Evolutionary conservation across 2,113 vertebrate genomes (phyloP).

Genomic region (Sclerurus mexicanus): DNA sequence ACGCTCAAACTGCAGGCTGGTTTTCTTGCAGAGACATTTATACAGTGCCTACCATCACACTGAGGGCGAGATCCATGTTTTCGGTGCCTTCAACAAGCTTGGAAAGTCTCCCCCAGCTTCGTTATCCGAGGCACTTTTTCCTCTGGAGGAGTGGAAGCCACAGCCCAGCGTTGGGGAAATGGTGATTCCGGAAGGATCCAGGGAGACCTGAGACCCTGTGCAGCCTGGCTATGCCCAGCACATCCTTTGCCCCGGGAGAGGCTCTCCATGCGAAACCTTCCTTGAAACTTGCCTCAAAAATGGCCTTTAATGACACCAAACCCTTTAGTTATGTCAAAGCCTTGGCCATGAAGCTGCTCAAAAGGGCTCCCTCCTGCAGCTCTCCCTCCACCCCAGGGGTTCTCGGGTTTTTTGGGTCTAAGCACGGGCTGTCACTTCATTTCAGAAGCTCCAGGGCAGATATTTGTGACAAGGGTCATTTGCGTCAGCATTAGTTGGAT

Average conservation of each 20-base stretch:
- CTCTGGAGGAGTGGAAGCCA: not conserved
- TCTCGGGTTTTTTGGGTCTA: not conserved
- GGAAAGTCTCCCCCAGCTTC: not conserved
- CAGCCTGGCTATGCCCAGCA: not conserved
- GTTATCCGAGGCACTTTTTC: not conserved
- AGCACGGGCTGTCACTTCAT: not conserved
- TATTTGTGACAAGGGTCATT: not conserved
- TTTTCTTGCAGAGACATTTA: not conserved
- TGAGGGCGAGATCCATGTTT: not conserved
- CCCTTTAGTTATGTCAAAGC: not conserved
- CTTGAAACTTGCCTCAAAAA: not conserved
- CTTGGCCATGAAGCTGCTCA: not conserved
- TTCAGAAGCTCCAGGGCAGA: not conserved
- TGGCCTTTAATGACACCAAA: not conserved
- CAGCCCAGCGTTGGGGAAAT: not conserved
- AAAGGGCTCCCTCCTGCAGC: not conserved
- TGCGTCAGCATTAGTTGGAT: not conserved
- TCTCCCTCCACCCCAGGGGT: not conserved
- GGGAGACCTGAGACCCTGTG: too few species aligned
- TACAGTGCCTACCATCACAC: not conserved
- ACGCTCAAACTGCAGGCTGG: fast-evolving
- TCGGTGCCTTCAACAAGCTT: not conserved
- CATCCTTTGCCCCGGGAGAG: not conserved
- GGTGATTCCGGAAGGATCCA: too few species aligned
- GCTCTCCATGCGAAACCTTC: not conserved